Base-by-base conservation (phyloP, 2,888 invertebrate species). In the Phortica magna region DNA sequence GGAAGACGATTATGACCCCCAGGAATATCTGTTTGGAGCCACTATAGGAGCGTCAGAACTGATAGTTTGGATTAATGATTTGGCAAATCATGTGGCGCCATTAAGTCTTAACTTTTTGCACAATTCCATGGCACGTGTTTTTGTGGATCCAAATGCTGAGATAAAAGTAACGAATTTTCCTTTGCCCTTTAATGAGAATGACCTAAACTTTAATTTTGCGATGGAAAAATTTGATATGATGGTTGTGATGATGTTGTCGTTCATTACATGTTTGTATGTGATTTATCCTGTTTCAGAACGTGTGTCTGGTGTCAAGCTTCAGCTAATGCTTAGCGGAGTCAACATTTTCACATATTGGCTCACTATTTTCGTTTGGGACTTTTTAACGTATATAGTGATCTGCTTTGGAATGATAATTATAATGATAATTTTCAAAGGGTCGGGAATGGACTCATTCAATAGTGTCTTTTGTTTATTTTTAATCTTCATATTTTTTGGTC, bases 311-410 rank as follows among this genome's bases (percentile, higher is more conserved):
- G 94, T 95, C 0, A 95, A 95, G 86, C 93, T 95, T 76, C 92
- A 95, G 22, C 96, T 96, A 87, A 94, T 94, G 79, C 94, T 95
- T 0, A 94, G 95, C 1, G 96, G 96, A 0, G 93, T 95, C 0
- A 93, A 93, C 78, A 93, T 94, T 0, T 89, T 92, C 0, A 93
- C 94, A 14, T 94, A 95, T 91, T 97, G 96, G 96, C 83, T 93
- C 5, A 93, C 94, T 0, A 94, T 95, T 0, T 94, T 94, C 14
- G 41, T 95, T 0, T 95, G 81, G 75, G 89, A 89, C 65, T 76
- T 71, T 22, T 0, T 92, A 7, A 93, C 94, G 2, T 94, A 95
- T 19, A 43, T 48, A 17, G 1, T 91, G 96, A 55, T 55, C 55
- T 10, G 12, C 14, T 31, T 55, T 53, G 7, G 7, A 9, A 7